A percentile compares a stretch with the other conserved stretches of the same genome.
These are phyloP conservation scores for Bradypodion ventrale DNA, from an alignment of 2,797 vertebrate species.

Conservation along the genomic window DNA sequence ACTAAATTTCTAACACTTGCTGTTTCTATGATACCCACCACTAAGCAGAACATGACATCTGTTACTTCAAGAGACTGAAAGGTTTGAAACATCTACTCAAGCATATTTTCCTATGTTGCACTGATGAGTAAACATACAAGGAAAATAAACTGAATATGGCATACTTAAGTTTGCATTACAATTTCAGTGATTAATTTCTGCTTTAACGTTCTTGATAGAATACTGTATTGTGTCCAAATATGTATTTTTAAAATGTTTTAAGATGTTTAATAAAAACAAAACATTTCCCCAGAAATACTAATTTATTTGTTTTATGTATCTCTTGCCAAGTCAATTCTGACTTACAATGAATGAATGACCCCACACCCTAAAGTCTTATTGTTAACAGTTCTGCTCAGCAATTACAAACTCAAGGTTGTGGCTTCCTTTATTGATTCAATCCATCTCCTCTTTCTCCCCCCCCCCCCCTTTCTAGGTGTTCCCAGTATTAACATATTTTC, in stretches of 20 bases:
- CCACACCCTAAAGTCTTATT: too few relatives aligned
- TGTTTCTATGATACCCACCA: slow-evolving; percentile 80
- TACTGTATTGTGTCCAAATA: neutral
- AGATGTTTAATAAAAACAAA: neutral
- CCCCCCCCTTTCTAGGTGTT: too few relatives aligned
- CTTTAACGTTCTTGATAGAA: slow-evolving; percentile 8
- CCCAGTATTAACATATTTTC: too few relatives aligned
- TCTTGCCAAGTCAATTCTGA: too few relatives aligned
- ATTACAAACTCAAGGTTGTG: too few relatives aligned
- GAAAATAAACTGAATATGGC: slow-evolving; percentile 46
- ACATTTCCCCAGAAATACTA: neutral
- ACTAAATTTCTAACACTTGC: slow-evolving; percentile 72
- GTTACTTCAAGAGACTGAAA: slow-evolving; percentile 74
- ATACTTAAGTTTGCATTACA: neutral
- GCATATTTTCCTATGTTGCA: slow-evolving; percentile 51
- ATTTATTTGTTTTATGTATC: too few relatives aligned
- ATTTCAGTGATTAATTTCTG: neutral
- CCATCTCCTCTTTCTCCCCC: too few relatives aligned
- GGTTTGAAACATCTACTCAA: slow-evolving; percentile 60
- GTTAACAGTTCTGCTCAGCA: too few relatives aligned
- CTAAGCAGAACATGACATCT: slow-evolving; percentile 76
- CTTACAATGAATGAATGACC: too few relatives aligned
- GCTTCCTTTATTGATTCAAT: too few relatives aligned
- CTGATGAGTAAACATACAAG: slow-evolving; percentile 54
- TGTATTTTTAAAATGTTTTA: neutral